These are phyloP conservation scores for Lasiurus cinereus DNA, from an alignment of 2,113 vertebrate species.

Conservation along the genomic window DNA sequence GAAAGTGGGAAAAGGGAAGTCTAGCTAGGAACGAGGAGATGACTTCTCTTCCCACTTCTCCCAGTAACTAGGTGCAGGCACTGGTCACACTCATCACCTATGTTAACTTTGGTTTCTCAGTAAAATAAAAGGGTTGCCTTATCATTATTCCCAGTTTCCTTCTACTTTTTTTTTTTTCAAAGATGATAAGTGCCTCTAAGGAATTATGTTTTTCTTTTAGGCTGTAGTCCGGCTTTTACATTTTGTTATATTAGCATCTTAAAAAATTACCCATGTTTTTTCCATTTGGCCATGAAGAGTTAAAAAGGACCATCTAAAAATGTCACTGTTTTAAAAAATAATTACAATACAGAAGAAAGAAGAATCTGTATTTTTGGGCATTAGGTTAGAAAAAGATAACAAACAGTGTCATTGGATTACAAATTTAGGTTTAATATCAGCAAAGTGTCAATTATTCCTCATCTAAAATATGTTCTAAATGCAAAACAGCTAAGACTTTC, in stretches of 20 bases:
- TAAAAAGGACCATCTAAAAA: constrained; percentile 17
- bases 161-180: constrained; percentile 42
- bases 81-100: background rate
- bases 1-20: background rate
- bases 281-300: constrained; percentile 22
- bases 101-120: background rate
- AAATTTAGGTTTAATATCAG: background rate
- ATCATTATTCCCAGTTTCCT: constrained; percentile 35
- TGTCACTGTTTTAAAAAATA: background rate
- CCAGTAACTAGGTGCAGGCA: background rate
- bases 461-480: background rate
- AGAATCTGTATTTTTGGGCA: background rate
- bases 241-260: constrained; percentile 31
- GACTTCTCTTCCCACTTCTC: background rate
- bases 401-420: background rate
- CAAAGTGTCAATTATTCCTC: background rate
- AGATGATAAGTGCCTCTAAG: background rate
- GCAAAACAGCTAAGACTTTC: constrained; percentile 23
- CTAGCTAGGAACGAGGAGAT: background rate
- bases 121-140: constrained; percentile 25
- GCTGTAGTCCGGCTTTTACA: background rate
- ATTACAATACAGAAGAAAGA: background rate
- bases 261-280: constrained; percentile 5
- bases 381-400: constrained; percentile 1
- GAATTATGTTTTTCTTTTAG: constrained; percentile 2